These are phyloP conservation scores for Muscicapa striata DNA, from an alignment of 2,797 vertebrate species.

Conservation along the genomic window DNA sequence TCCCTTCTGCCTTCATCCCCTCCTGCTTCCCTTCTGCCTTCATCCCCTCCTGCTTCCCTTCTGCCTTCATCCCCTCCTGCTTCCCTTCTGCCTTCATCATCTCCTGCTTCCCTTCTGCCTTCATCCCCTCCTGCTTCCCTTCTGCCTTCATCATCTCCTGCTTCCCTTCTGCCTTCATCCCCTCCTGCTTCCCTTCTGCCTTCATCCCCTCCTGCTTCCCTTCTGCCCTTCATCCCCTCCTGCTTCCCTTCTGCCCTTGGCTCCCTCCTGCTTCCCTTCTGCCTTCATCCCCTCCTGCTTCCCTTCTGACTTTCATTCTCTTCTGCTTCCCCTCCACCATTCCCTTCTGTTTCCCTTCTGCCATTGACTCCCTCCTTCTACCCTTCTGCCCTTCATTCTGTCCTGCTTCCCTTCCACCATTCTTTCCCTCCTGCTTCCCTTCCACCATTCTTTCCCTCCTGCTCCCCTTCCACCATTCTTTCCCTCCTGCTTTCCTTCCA, in stretches of 20 bases:
- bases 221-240: neutral
- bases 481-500: rapidly evolving
- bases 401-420: neutral
- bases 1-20: too few relatives aligned
- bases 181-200: neutral
- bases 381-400: too few relatives aligned
- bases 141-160: rapidly evolving
- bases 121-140: neutral
- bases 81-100: neutral
- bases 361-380: neutral
- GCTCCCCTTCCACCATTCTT: rapidly evolving
- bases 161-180: rapidly evolving
- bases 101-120: too few relatives aligned
- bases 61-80: too few relatives aligned
- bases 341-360: rapidly evolving
- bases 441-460: rapidly evolving
- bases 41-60: too few relatives aligned
- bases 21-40: too few relatives aligned
- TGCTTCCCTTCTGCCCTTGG: rapidly evolving
- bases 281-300: too few relatives aligned
- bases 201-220: neutral
- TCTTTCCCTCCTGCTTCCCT: neutral
- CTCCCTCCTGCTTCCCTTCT: neutral
- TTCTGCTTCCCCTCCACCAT: rapidly evolving
- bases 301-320: too few relatives aligned